These are phyloP conservation scores for Gryon sp. DNA, from an alignment of 1,140 invertebrate species.

Conservation along the genomic window DNA sequence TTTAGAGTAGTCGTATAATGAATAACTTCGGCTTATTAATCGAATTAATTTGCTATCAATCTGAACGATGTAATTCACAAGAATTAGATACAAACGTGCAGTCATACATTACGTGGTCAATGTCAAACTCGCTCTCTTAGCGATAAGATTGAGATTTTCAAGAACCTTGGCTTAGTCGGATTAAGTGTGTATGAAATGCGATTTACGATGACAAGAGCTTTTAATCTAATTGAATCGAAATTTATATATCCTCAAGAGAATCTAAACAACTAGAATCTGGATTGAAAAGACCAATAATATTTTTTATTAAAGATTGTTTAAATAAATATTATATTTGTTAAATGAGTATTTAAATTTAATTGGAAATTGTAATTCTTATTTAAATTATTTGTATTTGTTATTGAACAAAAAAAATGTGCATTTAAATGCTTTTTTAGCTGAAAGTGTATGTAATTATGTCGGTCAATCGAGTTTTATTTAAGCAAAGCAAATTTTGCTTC, in stretches of 20 bases:
- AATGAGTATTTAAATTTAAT: too few species aligned
- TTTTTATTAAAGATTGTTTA: too few species aligned
- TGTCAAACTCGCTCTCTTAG: background rate
- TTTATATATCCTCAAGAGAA: constrained; percentile 7
- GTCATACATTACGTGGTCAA: background rate
- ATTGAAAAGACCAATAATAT: too few species aligned
- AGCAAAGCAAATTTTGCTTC: constrained; percentile 53
- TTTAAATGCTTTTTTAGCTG: too few species aligned
- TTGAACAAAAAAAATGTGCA: too few species aligned
- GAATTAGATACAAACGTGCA: constrained; percentile 5
- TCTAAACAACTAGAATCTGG: too few species aligned
- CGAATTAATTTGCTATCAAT: constrained; percentile 43
- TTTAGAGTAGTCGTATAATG: constrained; percentile 24
- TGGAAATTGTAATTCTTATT: too few species aligned
- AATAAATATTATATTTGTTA: too few species aligned
- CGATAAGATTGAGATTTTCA: constrained; percentile 1
- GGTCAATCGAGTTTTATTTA: constrained; percentile 11
- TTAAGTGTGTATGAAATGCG: background rate
- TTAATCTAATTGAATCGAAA: constrained; percentile 11
- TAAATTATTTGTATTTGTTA: too few species aligned
- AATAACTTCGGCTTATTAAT: constrained; percentile 29
- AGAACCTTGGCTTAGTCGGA: background rate
- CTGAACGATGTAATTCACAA: constrained; percentile 1
- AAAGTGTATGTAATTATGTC: too few species aligned
- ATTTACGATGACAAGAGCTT: constrained; percentile 2